Conservation (phyloP, 2,888 invertebrate genomes). For the Drosophila putrida region DNA sequence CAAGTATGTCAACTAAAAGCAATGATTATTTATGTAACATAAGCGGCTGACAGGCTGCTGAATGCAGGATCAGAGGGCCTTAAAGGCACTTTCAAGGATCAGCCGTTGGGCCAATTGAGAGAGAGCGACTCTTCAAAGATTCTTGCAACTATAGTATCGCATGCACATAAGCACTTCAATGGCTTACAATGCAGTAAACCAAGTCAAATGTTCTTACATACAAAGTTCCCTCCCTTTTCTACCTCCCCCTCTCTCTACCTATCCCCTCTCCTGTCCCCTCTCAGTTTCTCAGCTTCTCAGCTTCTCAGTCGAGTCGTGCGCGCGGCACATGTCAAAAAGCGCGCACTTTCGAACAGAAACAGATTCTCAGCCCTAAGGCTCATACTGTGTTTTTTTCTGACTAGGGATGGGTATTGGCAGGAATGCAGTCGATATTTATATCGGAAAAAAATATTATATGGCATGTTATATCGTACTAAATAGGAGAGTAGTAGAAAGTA, state of each 20-base stretch:
- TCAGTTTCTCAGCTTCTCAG: background rate
- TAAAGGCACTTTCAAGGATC: constrained; percentile 46
- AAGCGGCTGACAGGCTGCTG: background rate
- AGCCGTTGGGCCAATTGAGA: constrained; percentile 53
- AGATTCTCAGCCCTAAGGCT: constrained; percentile 50
- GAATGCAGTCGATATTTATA: no score
- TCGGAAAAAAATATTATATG: no score
- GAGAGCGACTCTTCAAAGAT: constrained; percentile 29
- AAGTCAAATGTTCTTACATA: constrained; percentile 49
- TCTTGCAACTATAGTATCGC: constrained; percentile 54
- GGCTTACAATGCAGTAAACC: constrained; percentile 42
- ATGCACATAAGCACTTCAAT: constrained; percentile 44
- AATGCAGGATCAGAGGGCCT: constrained; percentile 27
- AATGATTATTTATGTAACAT: background rate
- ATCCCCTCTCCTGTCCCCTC: background rate
- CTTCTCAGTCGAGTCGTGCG: constrained; percentile 58
- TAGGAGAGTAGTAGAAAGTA: no score
- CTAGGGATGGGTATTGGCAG: no score
- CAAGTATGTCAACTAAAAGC: background rate
- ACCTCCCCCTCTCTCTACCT: no score
- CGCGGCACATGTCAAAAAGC: constrained; percentile 77
- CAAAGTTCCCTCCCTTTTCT: background rate
- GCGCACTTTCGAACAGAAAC: constrained; percentile 61
- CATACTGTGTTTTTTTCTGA: constrained; percentile 4
- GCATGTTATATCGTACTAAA: no score